Evolutionary conservation across 2,113 vertebrate species (phyloP).

Genomic region (Suricata suricatta): DNA sequence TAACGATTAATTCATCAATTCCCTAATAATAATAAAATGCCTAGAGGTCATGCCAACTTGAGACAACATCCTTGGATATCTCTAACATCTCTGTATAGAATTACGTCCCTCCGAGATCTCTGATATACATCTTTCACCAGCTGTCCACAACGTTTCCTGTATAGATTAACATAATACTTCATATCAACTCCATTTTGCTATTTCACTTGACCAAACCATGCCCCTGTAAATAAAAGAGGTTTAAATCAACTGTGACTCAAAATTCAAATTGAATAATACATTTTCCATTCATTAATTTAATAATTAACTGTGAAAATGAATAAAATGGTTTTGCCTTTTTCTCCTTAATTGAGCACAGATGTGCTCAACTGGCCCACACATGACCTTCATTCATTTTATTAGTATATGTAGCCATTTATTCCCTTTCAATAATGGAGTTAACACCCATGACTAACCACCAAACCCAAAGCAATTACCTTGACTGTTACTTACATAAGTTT

Average conservation of each 20-base stretch:
- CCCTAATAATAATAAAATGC: background rate
- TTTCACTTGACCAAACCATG: background rate
- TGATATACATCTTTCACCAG: background rate
- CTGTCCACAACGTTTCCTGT: background rate
- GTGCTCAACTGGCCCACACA: background rate
- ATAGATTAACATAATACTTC: background rate
- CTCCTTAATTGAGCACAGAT: background rate
- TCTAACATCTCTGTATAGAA: background rate
- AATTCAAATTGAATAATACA: constrained; percentile 37
- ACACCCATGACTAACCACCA: background rate
- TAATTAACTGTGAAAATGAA: constrained; percentile 23
- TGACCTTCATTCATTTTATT: background rate
- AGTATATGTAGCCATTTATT: background rate
- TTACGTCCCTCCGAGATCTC: background rate
- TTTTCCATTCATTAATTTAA: background rate
- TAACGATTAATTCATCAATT: background rate
- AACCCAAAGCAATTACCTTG: background rate
- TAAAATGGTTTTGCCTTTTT: background rate
- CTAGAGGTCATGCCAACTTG: background rate
- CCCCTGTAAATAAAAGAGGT: background rate
- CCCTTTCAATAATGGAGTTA: background rate
- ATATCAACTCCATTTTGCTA: background rate
- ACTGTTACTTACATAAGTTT: background rate
- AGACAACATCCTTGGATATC: background rate
- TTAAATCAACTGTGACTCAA: constrained; percentile 29